These are phyloP conservation scores for Bradypus variegatus DNA, from an alignment of 2,797 vertebrate species.

Conservation along the genomic window DNA sequence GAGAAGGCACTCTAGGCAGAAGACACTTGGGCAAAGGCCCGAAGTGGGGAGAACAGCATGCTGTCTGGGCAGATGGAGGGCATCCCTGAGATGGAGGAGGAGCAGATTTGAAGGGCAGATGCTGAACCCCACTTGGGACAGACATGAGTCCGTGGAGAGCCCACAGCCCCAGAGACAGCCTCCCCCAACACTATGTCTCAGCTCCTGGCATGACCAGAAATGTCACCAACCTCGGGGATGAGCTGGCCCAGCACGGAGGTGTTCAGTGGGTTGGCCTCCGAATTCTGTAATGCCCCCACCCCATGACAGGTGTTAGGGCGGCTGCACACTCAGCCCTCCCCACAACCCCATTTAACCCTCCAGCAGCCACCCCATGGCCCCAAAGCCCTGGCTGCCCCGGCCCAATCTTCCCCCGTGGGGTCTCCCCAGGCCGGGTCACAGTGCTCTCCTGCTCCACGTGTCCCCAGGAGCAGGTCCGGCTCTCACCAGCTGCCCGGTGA, in stretches of 20 bases:
- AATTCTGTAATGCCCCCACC: slow-evolving; percentile 47
- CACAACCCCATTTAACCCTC: rapidly evolving
- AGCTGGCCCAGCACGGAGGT: slow-evolving; percentile 53
- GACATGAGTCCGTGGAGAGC: not conserved
- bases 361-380: not conserved
- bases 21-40: not conserved
- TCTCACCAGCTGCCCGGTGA: slow-evolving; percentile 61
- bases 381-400: not conserved
- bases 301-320: not conserved
- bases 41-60: rapidly evolving
- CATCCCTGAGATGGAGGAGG: not conserved
- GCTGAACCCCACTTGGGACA: not conserved
- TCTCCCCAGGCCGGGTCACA: not conserved
- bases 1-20: not conserved
- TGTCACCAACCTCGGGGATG: slow-evolving; percentile 59
- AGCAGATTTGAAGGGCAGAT: not conserved
- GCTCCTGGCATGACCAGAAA: not conserved
- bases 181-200: not conserved
- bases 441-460: rapidly evolving
- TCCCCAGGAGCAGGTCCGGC: not conserved
- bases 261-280: slow-evolving; percentile 37
- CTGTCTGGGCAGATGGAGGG: not conserved
- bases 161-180: not conserved
- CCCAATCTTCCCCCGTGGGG: not conserved
- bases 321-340: not conserved